Conservation (phyloP, 2,888 invertebrate genomes). For the Trisateles emortualis region DNA sequence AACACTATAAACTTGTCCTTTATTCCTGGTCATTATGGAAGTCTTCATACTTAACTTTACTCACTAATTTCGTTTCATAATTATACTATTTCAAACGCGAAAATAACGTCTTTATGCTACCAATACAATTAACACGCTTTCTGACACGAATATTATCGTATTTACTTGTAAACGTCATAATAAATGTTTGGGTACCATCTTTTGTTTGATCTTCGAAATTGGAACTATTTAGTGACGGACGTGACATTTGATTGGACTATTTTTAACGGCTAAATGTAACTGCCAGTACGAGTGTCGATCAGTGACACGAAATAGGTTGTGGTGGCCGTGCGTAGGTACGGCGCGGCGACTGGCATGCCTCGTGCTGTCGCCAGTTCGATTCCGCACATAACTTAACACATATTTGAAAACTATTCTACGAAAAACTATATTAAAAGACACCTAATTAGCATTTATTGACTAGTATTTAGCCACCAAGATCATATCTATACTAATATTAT, state of each 20-base stretch:
- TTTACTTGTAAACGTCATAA: slow-evolving; percentile 72
- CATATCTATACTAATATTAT: too few relatives aligned
- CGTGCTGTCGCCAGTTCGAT: background rate
- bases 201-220: slow-evolving; percentile 79
- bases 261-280: slow-evolving; percentile 62
- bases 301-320: slow-evolving; percentile 39
- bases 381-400: too few relatives aligned
- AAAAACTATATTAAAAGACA: too few relatives aligned
- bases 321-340: too few relatives aligned
- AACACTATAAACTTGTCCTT: slow-evolving; percentile 85
- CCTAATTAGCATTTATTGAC: too few relatives aligned
- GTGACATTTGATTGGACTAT: slow-evolving; percentile 74
- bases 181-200: slow-evolving; percentile 64
- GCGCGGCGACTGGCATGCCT: too few relatives aligned
- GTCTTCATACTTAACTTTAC: slow-evolving; percentile 63
- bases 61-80: slow-evolving; percentile 72
- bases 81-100: slow-evolving; percentile 53
- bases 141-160: slow-evolving; percentile 56
- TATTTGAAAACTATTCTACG: too few relatives aligned
- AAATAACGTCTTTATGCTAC: slow-evolving; percentile 41
- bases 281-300: slow-evolving; percentile 48
- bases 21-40: slow-evolving; percentile 67
- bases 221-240: slow-evolving; percentile 69
- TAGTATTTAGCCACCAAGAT: too few relatives aligned
- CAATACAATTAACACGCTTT: slow-evolving; percentile 46